Evolutionary conservation across 2,797 vertebrate species (phyloP), one percentile per base, ranked within the genome.

Genomic region (Antennarius maculatus): DNA sequence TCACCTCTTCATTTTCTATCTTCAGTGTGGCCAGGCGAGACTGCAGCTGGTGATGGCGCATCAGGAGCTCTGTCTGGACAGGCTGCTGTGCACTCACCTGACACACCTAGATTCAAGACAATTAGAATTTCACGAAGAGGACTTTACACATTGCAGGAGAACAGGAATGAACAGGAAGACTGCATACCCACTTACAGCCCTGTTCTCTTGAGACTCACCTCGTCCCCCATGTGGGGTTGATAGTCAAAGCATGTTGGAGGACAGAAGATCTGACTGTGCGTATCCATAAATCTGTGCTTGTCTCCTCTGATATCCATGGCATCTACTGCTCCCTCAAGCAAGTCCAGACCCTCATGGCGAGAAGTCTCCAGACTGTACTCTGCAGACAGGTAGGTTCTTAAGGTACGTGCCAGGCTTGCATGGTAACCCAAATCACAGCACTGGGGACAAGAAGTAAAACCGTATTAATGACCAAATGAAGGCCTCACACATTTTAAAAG

Each of bases 1-100:
- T 95, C 85, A 99, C 97, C 96, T 99, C 98, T 72, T 99, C 98
- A 0, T 99, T 99, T 89, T 99, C 98, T 57, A 99, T 99, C 93
- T 95, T 97, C 81, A 99, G 94, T 0, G 97, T 99, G 73, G 97
- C 94, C 60, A 99, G 92, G 52, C 98, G 95, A 0, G 97, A 98
- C 91, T 99, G 98, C 85, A 99, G 95, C 91, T 99, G 98, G 92
- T 99, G 97, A 91, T 97, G 95, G 37, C 98, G 93, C 96, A 98
- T 96, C 74, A 99, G 91, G 61, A 99, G 86, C 81, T 99, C 98
- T 0, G 95, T 98, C 93, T 99, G 98, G 67, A 99, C 96, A 0
- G 98, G 98, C 89, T 99, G 98, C 91, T 99, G 98, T 29, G 97
- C 97, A 0, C 96, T 98, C 82, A 98, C 95, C 88, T 98, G 97